phyloP scores from a whole-genome alignment of 2,888 invertebrate species.

The Clusia tigrina region DNA sequence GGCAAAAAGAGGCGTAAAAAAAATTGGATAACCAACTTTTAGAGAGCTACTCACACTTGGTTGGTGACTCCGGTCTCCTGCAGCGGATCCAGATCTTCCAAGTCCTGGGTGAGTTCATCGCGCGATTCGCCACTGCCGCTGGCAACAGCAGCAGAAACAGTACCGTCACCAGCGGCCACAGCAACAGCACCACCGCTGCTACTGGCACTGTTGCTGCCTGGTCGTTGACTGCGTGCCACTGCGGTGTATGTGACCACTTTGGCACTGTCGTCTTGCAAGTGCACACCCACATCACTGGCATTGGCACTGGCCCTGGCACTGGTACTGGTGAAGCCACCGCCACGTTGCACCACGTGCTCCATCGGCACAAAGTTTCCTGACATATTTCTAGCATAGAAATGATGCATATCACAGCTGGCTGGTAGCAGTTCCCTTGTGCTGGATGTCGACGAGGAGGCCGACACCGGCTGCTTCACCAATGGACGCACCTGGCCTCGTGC shows the following conservation, averaged over 20 bases:
- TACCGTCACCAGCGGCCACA: neutral
- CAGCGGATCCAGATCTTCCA: slow-evolving; percentile 60
- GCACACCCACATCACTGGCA: slow-evolving; percentile 23
- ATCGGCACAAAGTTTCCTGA: slow-evolving; percentile 30
- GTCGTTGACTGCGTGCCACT: slow-evolving; percentile 23
- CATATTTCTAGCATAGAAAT: slow-evolving; percentile 46
- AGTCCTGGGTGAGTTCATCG: slow-evolving; percentile 58
- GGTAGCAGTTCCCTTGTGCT: slow-evolving; percentile 27
- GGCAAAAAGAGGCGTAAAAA: slow-evolving; percentile 2
- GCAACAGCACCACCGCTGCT: slow-evolving; percentile 38
- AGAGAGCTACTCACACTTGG: slow-evolving; percentile 55
- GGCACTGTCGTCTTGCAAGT: neutral
- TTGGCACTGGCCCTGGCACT: slow-evolving; percentile 38
- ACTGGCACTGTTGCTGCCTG: slow-evolving; percentile 27
- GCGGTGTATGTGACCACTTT: slow-evolving; percentile 16
- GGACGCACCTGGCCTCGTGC: slow-evolving; percentile 40
- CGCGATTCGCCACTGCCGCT: slow-evolving; percentile 34
- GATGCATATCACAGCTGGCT: slow-evolving; percentile 57
- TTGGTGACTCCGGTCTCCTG: slow-evolving; percentile 63
- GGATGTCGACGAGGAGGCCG: slow-evolving; percentile 37
- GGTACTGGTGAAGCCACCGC: slow-evolving; percentile 37
- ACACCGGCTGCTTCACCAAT: slow-evolving; percentile 41
- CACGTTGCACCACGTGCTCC: slow-evolving; percentile 34
- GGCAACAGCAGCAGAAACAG: slow-evolving; percentile 28
- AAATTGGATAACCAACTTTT: neutral